Evolutionary conservation across 1,140 invertebrate genomes (phyloP).

Genomic region (Ceratitis capitata): DNA sequence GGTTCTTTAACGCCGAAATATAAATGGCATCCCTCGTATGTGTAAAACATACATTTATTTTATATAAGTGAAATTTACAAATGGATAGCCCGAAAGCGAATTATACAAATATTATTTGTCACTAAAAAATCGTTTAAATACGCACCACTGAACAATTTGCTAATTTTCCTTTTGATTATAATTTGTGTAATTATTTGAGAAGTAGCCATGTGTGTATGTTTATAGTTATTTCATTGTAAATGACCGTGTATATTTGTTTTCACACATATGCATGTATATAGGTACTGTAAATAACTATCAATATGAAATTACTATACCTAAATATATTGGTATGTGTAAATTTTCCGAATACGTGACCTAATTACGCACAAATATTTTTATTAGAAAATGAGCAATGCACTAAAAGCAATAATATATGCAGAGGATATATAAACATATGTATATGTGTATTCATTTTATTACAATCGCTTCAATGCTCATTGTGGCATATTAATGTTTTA

Average conservation of each 20-base stretch:
- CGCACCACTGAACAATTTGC: not conserved
- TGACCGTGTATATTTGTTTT: too few relatives aligned
- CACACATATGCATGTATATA: too few relatives aligned
- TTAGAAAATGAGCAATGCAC: not conserved
- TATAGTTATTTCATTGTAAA: too few relatives aligned
- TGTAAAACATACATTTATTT: too few relatives aligned
- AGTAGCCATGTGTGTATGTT: too few relatives aligned
- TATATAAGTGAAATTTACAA: too few relatives aligned
- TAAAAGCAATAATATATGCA: not conserved
- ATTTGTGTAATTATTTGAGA: not conserved
- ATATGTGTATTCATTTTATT: not conserved
- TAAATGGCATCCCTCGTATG: too few relatives aligned
- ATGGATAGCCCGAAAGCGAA: not conserved
- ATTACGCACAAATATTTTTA: not conserved
- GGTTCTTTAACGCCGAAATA: too few relatives aligned
- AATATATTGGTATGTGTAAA: not conserved
- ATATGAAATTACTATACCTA: too few relatives aligned
- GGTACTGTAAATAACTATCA: too few relatives aligned
- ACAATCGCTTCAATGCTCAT: too few relatives aligned
- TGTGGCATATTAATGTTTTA: not conserved
- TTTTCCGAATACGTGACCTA: not conserved
- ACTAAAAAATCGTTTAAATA: not conserved
- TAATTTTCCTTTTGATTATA: not conserved
- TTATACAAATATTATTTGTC: not conserved
- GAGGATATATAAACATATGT: not conserved